phyloP scores from a whole-genome alignment of 2,888 invertebrate species.

The Yponomeuta cagnagella region DNA sequence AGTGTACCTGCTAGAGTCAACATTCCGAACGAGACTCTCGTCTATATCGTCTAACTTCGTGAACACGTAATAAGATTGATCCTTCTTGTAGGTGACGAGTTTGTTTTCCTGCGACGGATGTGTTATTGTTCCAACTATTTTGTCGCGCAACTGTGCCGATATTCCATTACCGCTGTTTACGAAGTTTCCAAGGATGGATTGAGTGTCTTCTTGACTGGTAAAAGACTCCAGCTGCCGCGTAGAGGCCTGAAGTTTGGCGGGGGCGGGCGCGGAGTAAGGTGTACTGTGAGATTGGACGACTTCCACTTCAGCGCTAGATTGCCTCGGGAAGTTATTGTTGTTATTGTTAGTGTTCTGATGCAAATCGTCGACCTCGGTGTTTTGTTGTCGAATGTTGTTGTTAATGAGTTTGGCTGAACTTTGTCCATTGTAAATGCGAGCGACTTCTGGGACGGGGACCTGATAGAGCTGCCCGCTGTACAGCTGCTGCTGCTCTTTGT shows the following conservation, averaged over 20 bases:
- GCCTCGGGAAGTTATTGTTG: conserved; percentile 28
- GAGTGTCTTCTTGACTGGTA: conserved; percentile 35
- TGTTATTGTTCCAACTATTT: conserved; percentile 58
- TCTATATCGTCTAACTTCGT: conserved; percentile 40
- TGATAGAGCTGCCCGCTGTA: conserved; percentile 67
- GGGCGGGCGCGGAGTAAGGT: conserved; percentile 32
- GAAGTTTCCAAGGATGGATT: conserved; percentile 34
- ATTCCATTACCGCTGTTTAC: conserved; percentile 48
- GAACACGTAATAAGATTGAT: conserved; percentile 58
- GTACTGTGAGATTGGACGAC: conserved; percentile 46
- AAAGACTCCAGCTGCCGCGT: conserved; percentile 32
- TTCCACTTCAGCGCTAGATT: conserved; percentile 42
- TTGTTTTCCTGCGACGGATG: conserved; percentile 58
- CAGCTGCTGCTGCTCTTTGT: conserved; percentile 39
- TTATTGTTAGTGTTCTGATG: conserved; percentile 26
- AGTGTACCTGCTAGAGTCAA: conserved; percentile 28
- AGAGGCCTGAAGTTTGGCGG: conserved; percentile 42
- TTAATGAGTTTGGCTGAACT: conserved; percentile 33
- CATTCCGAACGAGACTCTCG: conserved; percentile 21
- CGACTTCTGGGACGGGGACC: conserved; percentile 61
- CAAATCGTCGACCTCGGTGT: conserved; percentile 26
- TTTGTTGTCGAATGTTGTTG: conserved; percentile 27
- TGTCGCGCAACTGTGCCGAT: conserved; percentile 59
- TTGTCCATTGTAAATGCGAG: conserved; percentile 48
- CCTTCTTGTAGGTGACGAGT: conserved; percentile 57